A percentile compares a stretch with the other conserved stretches of the same genome.
Conservation (phyloP, 2,888 invertebrate genomes). For the Agonopterix heracliana region DNA sequence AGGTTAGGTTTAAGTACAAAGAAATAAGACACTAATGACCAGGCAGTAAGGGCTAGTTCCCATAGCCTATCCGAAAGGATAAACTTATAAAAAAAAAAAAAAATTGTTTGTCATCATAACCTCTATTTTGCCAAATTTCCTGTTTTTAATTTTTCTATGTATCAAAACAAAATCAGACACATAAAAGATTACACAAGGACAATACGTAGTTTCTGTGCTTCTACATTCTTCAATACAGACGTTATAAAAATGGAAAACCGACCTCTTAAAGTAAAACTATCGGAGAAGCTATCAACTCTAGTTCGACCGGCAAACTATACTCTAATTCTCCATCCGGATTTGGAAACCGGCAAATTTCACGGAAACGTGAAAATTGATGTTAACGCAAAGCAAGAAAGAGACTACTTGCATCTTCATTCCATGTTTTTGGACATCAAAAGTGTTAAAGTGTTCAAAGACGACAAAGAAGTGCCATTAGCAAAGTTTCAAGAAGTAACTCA, state of each 20-base stretch:
- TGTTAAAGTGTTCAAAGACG: conserved; percentile 41
- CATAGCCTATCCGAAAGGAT: too few species aligned
- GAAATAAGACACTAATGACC: too few species aligned
- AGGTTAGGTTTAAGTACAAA: too few species aligned
- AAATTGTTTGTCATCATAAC: too few species aligned
- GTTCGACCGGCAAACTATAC: conserved; percentile 55
- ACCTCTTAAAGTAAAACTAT: conserved; percentile 30
- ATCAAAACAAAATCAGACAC: too few species aligned
- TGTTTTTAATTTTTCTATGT: too few species aligned
- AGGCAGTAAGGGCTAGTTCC: too few species aligned
- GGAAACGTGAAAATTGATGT: conserved; percentile 56
- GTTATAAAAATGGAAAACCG: conserved; percentile 21
- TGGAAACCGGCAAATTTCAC: conserved; percentile 42
- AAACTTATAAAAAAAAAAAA: too few species aligned
- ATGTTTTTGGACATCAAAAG: conserved; percentile 73
- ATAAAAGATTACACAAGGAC: too few species aligned
- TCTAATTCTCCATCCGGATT: conserved; percentile 43
- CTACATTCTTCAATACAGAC: background rate
- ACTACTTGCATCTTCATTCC: conserved; percentile 72
- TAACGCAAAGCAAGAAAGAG: conserved; percentile 46
- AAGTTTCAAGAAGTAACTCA: conserved; percentile 44
- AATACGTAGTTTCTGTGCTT: too few species aligned
- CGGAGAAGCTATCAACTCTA: conserved; percentile 43
- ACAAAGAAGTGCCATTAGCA: conserved; percentile 31
- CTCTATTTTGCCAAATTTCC: too few species aligned